Percentiles rank a stretch among this genome's conserved stretches.
Conservation (phyloP, 92 coral and sea anemone genomes). For the Parazoanthus swiftii region DNA sequence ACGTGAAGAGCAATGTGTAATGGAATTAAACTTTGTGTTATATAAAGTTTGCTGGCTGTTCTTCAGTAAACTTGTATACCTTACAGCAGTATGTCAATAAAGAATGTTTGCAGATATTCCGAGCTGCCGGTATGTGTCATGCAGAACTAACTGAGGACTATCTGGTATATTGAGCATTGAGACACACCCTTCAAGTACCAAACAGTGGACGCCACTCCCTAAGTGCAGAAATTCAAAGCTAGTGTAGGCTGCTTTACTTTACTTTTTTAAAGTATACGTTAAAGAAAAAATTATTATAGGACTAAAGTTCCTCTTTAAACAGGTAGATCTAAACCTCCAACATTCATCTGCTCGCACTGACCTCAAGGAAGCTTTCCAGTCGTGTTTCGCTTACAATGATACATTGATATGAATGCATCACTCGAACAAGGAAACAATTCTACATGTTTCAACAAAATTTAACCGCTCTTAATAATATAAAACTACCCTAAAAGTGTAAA, state of each 20-base stretch:
- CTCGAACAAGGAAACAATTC: background rate
- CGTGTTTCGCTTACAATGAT: background rate
- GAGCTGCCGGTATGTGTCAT: background rate
- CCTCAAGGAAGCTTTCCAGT: background rate
- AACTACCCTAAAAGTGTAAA: background rate
- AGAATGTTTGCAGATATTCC: background rate
- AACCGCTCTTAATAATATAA: background rate
- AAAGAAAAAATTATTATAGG: background rate
- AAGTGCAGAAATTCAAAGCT: background rate
- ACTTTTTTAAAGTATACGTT: background rate
- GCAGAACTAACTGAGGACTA: background rate
- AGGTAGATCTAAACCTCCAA: background rate
- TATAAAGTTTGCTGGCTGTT: background rate
- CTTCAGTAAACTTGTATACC: background rate
- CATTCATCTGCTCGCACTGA: background rate
- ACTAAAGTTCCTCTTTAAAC: background rate
- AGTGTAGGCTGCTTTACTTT: background rate
- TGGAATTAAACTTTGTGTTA: background rate
- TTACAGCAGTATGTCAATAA: background rate
- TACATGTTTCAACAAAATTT: background rate
- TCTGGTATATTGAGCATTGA: background rate
- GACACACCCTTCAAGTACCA: constrained; percentile 15
- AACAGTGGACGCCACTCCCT: background rate
- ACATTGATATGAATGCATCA: background rate
- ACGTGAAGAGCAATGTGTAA: background rate